These are phyloP conservation scores for Halichoeres trimaculatus DNA, from an alignment of 2,113 vertebrate genomes.

Conservation along the genomic window DNA sequence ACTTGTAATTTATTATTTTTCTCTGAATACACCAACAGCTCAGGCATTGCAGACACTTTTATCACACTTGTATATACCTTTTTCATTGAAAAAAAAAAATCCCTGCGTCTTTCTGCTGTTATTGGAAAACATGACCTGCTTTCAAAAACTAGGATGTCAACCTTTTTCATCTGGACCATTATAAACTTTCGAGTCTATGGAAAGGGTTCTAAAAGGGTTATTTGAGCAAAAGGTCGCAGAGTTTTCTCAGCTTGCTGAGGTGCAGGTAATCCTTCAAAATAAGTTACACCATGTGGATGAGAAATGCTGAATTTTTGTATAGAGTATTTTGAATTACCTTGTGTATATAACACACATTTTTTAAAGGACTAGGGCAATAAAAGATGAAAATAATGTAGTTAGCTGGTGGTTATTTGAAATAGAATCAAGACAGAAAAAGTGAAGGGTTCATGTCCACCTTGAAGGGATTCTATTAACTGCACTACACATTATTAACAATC, in stretches of 20 bases:
- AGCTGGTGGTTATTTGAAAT: no score
- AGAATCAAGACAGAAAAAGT: no score
- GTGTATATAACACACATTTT: no score
- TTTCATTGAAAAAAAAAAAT: not conserved
- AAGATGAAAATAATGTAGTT: no score
- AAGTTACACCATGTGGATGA: not conserved
- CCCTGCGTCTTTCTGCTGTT: not conserved
- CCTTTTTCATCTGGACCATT: not conserved
- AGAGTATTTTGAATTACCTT: not conserved
- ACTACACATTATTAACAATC: no score
- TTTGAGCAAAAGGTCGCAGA: not conserved
- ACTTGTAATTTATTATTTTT: constrained; percentile 14
- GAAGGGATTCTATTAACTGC: no score
- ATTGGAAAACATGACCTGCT: not conserved
- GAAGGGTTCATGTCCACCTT: no score
- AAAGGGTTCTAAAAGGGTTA: not conserved
- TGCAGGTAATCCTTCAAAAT: not conserved
- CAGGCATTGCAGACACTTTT: not conserved
- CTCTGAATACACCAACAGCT: not conserved
- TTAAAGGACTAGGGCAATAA: no score
- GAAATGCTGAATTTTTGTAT: not conserved
- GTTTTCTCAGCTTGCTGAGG: not conserved
- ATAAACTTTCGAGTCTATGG: not conserved
- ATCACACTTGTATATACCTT: not conserved
- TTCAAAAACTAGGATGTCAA: constrained; percentile 1